Evolutionary conservation across 2,113 vertebrate species (phyloP), one percentile per base, ranked within the genome.

Genomic region (Dipodomys spectabilis): DNA sequence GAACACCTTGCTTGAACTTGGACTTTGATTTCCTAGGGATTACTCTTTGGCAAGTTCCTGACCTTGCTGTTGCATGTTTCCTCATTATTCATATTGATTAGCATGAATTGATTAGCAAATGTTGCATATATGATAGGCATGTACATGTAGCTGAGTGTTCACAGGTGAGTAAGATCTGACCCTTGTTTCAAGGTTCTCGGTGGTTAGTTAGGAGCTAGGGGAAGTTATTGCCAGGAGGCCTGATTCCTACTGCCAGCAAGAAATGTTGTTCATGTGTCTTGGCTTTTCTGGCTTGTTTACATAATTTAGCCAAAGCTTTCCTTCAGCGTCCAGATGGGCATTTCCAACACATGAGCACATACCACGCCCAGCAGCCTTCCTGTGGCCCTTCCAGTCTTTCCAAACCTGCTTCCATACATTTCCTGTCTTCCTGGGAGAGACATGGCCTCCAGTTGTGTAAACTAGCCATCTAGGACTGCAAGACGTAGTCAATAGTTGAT

Each of bases 331-430:
- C 20, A 57, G 11, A 16, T 32, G n/a, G 12, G 9, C 11, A 23
- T 67, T 20, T 60, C 6, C 20, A 15, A 44, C 45, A 49, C 15
- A 20, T 60, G 6, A 64, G n/a, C 30, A 13, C 18, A 15, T 25
- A 5, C 10, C 53, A 78, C 53, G 45, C 22, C n/a, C 16, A 62
- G 39, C 44, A 9, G 6, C 27, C 8, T 5, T 1, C 20, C 1
- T 18, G 1, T 2, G 2, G 7, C 0, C 12, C 60, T 15, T 64
- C 18, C 6, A 0, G 27, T 39, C 35, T 79, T 67, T 77, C 32
- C 32, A 35, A 12, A 73, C 19, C 71, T 13, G 32, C n/a, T 39
- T 20, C 71, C 23, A 32, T 39, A 16, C 5, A 1, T 62, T 39
- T 67, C 32, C 19, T 2, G 0, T 45, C 65, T 67, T 57, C 18